Percentiles rank a stretch among this genome's conserved stretches.
phyloP scores from a whole-genome alignment of 2,113 vertebrate species.

The Chroicocephalus ridibundus region DNA sequence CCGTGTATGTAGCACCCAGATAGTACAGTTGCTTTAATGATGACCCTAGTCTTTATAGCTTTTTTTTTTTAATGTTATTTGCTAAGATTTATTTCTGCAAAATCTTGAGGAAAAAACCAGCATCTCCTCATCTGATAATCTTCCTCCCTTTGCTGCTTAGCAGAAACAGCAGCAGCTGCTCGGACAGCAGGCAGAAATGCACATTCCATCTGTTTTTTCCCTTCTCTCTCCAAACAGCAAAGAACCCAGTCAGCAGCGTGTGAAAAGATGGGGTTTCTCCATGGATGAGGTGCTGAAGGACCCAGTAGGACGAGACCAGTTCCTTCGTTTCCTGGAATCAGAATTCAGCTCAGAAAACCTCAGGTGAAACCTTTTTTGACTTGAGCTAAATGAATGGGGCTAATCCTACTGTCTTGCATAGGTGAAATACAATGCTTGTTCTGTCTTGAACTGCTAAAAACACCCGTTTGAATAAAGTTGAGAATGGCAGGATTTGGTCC shows the following conservation, averaged over 20 bases:
- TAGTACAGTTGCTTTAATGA: neutral
- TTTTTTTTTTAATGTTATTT: neutral
- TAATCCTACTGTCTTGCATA: neutral
- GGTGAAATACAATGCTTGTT: neutral
- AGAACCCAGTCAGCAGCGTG: slow-evolving; percentile 91
- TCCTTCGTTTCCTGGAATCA: slow-evolving; percentile 94
- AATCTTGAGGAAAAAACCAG: neutral
- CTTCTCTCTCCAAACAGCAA: slow-evolving; percentile 78
- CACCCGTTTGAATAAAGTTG: neutral
- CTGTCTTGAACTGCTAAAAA: neutral
- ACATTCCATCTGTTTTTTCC: slow-evolving; percentile 38
- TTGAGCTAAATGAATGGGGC: neutral
- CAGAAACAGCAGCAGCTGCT: slow-evolving; percentile 41
- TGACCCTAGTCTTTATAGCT: neutral
- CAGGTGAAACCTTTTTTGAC: slow-evolving; percentile 75
- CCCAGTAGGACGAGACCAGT: slow-evolving; percentile 88
- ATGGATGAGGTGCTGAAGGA: slow-evolving; percentile 92
- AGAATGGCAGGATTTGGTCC: neutral
- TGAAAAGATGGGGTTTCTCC: slow-evolving; percentile 94
- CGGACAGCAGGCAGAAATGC: neutral
- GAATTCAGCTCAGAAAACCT: slow-evolving; percentile 98
- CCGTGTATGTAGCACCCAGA: rapidly evolving
- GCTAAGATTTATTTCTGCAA: neutral
- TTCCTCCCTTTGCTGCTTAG: neutral
- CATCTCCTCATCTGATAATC: neutral